Conservation (phyloP, 2,113 vertebrate species). For the Nestor notabilis region DNA sequence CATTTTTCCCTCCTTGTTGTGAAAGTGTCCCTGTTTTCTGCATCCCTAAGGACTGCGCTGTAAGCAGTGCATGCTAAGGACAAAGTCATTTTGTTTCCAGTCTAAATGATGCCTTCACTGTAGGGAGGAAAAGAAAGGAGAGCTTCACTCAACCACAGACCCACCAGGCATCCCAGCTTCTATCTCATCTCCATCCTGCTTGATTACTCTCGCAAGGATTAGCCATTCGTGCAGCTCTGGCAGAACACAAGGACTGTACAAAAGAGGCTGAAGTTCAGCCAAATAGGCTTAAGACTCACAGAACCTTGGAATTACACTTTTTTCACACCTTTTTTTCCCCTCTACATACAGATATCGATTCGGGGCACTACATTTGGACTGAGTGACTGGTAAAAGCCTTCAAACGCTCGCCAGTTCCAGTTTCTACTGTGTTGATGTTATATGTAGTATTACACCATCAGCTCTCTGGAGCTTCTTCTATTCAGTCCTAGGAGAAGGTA, state of each 20-base stretch:
- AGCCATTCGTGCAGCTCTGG: background rate
- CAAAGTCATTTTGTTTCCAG: constrained; percentile 1
- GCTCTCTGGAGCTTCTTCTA: background rate
- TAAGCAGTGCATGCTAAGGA: background rate
- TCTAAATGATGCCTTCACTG: background rate
- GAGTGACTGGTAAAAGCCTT: background rate
- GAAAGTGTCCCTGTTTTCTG: constrained; percentile 33
- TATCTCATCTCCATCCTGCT: background rate
- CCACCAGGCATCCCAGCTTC: background rate
- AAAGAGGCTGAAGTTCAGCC: background rate
- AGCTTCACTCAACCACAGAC: constrained; percentile 19
- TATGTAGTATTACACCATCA: background rate
- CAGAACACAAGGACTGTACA: background rate
- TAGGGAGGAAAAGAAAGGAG: constrained; percentile 2
- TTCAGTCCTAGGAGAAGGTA: background rate
- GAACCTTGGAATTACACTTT: background rate
- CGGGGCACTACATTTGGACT: background rate
- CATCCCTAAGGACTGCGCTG: background rate
- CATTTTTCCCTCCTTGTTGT: constrained; percentile 3
- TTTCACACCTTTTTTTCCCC: background rate
- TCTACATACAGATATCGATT: background rate
- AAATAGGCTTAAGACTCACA: background rate
- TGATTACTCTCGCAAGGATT: background rate
- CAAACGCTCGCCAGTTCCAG: background rate
- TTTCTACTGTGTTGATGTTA: background rate